These are phyloP conservation scores for Alexandromys oeconomus DNA, from an alignment of 2,797 vertebrate genomes.

Conservation along the genomic window DNA sequence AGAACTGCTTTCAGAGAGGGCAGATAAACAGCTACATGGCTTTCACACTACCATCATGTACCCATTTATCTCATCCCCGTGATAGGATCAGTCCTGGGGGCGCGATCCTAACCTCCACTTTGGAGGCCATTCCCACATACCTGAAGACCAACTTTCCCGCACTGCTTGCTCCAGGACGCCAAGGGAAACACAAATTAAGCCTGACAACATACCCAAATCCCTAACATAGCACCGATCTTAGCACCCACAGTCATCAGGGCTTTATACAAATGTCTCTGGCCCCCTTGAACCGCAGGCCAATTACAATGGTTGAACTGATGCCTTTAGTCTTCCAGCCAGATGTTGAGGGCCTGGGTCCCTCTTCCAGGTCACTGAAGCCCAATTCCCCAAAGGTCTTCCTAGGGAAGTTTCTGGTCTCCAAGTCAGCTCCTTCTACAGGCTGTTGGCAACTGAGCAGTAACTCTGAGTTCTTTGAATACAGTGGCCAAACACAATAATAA, in stretches of 20 bases:
- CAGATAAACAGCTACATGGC: background rate
- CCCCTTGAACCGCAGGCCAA: background rate
- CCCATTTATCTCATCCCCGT: background rate
- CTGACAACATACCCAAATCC: background rate
- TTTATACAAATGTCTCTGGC: background rate
- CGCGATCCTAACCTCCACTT: background rate
- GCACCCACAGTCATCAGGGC: background rate
- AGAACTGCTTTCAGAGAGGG: background rate
- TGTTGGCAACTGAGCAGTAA: background rate
- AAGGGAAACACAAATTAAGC: constrained; percentile 43
- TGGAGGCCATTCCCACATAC: constrained; percentile 43
- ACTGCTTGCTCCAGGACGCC: background rate
- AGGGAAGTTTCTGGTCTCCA: constrained; percentile 51
- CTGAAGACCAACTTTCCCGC: background rate
- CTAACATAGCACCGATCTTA: background rate
- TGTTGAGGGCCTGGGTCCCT: background rate
- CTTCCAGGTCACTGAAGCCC: background rate
- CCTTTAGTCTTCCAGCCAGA: background rate
- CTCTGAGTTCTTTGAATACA: constrained; percentile 52
- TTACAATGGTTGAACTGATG: background rate
- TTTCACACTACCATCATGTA: background rate
- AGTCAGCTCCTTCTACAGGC: constrained; percentile 2
- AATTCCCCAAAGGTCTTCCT: constrained; percentile 21
- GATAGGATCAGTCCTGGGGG: constrained; percentile 13
- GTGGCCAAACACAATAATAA: background rate